These are phyloP conservation scores for Lordiphosa clarofinis DNA, from an alignment of 1,140 invertebrate species.

Conservation along the genomic window DNA sequence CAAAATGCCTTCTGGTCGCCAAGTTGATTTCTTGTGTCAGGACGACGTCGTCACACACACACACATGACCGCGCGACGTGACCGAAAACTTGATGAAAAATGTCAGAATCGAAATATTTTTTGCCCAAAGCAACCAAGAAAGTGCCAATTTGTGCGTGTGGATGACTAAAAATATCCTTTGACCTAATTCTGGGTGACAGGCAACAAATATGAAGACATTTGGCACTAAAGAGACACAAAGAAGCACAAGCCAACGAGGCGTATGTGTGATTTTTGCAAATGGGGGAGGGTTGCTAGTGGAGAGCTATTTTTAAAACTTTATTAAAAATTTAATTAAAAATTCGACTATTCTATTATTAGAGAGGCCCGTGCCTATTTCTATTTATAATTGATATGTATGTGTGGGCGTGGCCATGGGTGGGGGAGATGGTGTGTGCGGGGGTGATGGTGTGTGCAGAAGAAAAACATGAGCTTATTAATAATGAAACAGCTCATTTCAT, in stretches of 20 bases:
- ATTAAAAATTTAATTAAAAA: constrained; percentile 46
- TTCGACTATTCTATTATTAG: constrained; percentile 25
- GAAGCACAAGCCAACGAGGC: constrained; percentile 16
- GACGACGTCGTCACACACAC: constrained; percentile 3
- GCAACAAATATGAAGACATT: constrained; percentile 60
- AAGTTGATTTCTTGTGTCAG: constrained; percentile 27
- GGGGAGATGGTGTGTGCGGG: no score
- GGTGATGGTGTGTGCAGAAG: not conserved
- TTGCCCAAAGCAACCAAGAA: constrained; percentile 1
- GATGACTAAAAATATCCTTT: constrained; percentile 66
- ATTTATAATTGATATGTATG: not conserved
- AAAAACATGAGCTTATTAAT: constrained; percentile 30
- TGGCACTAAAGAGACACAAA: constrained; percentile 31
- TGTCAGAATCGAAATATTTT: constrained; percentile 47
- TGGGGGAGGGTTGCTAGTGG: constrained; percentile 41
- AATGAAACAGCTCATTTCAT: constrained; percentile 33
- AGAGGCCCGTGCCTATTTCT: constrained; percentile 16
- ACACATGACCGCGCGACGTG: constrained; percentile 23
- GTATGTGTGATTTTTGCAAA: constrained; percentile 65
- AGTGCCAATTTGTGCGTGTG: constrained; percentile 6
- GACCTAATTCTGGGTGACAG: constrained; percentile 71
- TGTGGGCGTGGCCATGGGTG: not conserved
- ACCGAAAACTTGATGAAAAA: constrained; percentile 53
- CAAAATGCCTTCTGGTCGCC: not conserved
- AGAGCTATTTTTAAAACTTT: constrained; percentile 24